phyloP scores from a whole-genome alignment of 1,140 invertebrate species.

The Druon quercuslanigerum region DNA sequence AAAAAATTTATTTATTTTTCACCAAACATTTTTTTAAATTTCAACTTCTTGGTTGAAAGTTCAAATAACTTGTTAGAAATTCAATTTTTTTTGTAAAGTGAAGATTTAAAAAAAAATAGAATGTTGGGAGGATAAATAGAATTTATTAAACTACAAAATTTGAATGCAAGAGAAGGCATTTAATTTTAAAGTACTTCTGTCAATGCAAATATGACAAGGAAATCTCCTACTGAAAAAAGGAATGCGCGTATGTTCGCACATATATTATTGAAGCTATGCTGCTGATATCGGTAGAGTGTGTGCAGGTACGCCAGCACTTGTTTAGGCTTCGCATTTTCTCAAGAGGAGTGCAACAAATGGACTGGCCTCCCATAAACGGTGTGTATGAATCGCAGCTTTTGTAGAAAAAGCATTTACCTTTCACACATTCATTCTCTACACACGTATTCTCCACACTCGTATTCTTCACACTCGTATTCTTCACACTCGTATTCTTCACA shows the following conservation, averaged over 20 bases:
- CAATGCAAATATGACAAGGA: background rate
- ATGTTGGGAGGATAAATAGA: background rate
- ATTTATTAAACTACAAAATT: background rate
- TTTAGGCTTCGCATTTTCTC: constrained; percentile 15
- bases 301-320: background rate
- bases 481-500: background rate
- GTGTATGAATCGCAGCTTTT: constrained; percentile 9
- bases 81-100: too few relatives aligned
- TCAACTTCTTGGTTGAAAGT: too few relatives aligned
- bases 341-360: constrained; percentile 24
- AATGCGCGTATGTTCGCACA: constrained; percentile 1
- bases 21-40: too few relatives aligned
- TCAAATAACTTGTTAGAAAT: too few relatives aligned
- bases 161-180: background rate
- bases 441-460: background rate
- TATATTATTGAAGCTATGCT: constrained; percentile 8
- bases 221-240: background rate
- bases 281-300: background rate
- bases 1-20: too few relatives aligned
- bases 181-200: background rate
- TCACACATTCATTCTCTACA: background rate
- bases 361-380: constrained; percentile 21
- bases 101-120: too few relatives aligned
- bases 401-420: constrained; percentile 9
- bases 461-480: background rate